These are phyloP conservation scores for Lasioglossum villosulum DNA, from an alignment of 2,888 invertebrate species.

Conservation along the genomic window DNA sequence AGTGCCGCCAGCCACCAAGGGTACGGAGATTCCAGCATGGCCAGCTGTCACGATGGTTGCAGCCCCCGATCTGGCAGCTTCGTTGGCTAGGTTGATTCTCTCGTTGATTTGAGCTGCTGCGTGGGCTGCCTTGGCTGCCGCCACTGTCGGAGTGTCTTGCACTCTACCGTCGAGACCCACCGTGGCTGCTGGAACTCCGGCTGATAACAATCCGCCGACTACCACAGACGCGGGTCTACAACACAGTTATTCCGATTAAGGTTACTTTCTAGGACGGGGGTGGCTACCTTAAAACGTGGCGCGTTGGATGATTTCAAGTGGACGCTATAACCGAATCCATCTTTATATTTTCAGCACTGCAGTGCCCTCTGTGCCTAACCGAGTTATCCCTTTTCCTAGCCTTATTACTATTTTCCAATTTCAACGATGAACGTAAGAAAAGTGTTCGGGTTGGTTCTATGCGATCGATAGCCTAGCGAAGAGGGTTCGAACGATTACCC, in stretches of 20 bases:
- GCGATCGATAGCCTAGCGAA: no score
- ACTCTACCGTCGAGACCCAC: constrained; percentile 77
- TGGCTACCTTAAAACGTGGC: no score
- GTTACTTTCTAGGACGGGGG: no score
- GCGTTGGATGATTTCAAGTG: no score
- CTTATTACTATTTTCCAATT: no score
- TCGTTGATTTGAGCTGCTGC: constrained; percentile 77
- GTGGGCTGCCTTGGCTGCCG: constrained; percentile 76
- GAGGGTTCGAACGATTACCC: no score
- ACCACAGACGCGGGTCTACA: background rate
- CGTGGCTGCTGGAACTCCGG: constrained; percentile 68
- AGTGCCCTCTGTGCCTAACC: no score
- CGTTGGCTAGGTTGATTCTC: constrained; percentile 73
- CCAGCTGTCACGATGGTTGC: constrained; percentile 9
- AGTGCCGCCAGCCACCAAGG: constrained; percentile 15
- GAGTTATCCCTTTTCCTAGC: no score
- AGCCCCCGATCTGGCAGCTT: constrained; percentile 64
- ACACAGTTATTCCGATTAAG: background rate
- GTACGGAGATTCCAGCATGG: background rate
- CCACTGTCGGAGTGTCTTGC: constrained; percentile 75
- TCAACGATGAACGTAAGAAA: no score
- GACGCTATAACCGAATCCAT: no score
- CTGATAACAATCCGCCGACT: constrained; percentile 32
- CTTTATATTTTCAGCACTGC: no score
- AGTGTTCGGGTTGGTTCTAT: no score